Percentiles rank a stretch among this genome's conserved stretches.
These are phyloP conservation scores for Lacanobia oleracea DNA, from an alignment of 2,888 invertebrate species.

Conservation along the genomic window DNA sequence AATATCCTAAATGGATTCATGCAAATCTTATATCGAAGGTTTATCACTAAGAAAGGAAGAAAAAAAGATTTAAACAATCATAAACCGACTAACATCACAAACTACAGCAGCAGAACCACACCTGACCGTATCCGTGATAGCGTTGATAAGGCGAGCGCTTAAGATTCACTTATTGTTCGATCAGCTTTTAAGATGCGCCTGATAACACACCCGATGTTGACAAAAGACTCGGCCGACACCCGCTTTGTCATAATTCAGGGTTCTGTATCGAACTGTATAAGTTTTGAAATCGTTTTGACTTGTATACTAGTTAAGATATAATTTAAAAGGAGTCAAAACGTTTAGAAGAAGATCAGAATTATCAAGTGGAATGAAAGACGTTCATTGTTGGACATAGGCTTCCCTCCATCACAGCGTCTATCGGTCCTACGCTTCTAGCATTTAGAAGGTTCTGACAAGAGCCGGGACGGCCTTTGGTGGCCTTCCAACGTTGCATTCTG, in stretches of 20 bases:
- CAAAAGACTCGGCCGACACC: slow-evolving; percentile 83
- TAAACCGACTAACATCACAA: neutral
- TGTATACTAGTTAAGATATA: neutral
- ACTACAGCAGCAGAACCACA: slow-evolving; percentile 56
- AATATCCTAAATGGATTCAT: too few species aligned
- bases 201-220: slow-evolving; percentile 87
- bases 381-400: neutral
- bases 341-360: neutral
- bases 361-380: neutral
- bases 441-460: neutral
- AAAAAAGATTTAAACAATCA: neutral
- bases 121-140: slow-evolving; percentile 72
- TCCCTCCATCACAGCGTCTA: neutral
- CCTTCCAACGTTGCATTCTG: neutral
- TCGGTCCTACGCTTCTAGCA: neutral
- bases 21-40: too few species aligned
- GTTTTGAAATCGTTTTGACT: slow-evolving; percentile 1
- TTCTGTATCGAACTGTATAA: slow-evolving; percentile 59
- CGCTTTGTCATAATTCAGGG: slow-evolving; percentile 83
- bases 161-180: slow-evolving; percentile 89
- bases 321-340: neutral
- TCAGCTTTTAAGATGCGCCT: slow-evolving; percentile 85
- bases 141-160: slow-evolving; percentile 85
- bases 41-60: too few species aligned
- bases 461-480: neutral